These are phyloP conservation scores for Abscondita cerata DNA, from an alignment of 2,888 invertebrate genomes.

Conservation along the genomic window DNA sequence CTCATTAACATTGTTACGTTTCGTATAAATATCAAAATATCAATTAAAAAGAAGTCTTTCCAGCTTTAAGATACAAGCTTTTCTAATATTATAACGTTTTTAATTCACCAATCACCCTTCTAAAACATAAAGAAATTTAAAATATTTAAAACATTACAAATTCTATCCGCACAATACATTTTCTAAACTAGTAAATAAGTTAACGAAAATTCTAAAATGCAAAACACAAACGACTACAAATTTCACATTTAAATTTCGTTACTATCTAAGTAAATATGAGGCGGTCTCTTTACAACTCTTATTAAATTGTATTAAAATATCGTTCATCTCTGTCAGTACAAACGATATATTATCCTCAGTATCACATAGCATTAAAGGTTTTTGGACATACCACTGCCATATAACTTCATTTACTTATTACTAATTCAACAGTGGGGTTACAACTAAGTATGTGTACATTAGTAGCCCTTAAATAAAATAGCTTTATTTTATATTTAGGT, in stretches of 20 bases:
- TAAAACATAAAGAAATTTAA: too few relatives aligned
- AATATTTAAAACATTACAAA: too few relatives aligned
- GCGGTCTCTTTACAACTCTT: slow-evolving; percentile 31
- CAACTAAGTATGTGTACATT: slow-evolving; percentile 27
- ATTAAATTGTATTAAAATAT: slow-evolving; percentile 36
- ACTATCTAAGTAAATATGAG: slow-evolving; percentile 21
- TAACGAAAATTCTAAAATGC: slow-evolving; percentile 21
- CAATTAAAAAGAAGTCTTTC: too few relatives aligned
- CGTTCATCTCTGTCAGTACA: slow-evolving; percentile 36
- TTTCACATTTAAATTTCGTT: slow-evolving; percentile 23
- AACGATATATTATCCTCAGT: slow-evolving; percentile 37
- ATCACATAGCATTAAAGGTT: slow-evolving; percentile 36
- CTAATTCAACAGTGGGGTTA: slow-evolving; percentile 34
- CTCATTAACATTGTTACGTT: slow-evolving; percentile 8
- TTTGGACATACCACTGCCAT: slow-evolving; percentile 34
- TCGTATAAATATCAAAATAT: too few relatives aligned
- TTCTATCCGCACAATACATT: slow-evolving; percentile 21
- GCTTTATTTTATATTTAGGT: slow-evolving; percentile 25
- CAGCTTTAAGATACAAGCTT: slow-evolving; percentile 11
- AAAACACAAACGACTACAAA: slow-evolving; percentile 7
- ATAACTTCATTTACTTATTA: slow-evolving; percentile 30
- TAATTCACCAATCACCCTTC: too few relatives aligned
- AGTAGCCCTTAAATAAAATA: slow-evolving; percentile 32
- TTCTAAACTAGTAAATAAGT: slow-evolving; percentile 18
- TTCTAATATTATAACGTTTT: too few relatives aligned